Evolutionary conservation across 2,797 vertebrate genomes (phyloP), one percentile per base, ranked within the genome.

Genomic region (Sylvia borin): DNA sequence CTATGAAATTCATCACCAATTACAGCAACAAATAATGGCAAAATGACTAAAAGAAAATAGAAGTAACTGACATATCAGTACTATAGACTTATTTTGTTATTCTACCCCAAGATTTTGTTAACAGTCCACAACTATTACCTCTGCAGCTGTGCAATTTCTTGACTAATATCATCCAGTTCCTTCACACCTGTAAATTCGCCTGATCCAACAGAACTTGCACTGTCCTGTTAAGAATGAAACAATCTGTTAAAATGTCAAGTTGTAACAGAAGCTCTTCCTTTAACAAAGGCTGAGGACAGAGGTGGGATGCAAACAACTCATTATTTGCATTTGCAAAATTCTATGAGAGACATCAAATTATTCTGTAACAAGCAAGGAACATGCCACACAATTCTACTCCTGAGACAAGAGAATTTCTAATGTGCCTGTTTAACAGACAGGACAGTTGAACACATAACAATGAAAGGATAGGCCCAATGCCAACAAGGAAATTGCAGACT

Each of bases 121-220:
- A 38, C 2, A 10, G 16, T 26, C 17, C 32, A 47, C 70, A 57
- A 50, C 32, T 10, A 38, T 97, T 97, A 99, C 99, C 99, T 99
- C 96, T 99, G 99, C 57, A 99, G 94, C 96, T 99, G 99, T 15
- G 99, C 98, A 7, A 99, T 99, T 97, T 99, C 99, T 92, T 99
- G 99, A 91, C 99, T 99, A 88, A 99, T 99, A 86, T 99, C 99
- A 58, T 99, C 99, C 67, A 99, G 98, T 85, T 99, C 99, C 93
- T 99, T 99, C 94, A 99, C 99, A 5, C 99, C 99, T 8, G 98
- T 99, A 88, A 99, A 99, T 89, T 99, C 99, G n/a, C 99, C 99
- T 1, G 99, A 99, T 48, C 99, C 99, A 57, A 99, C 98, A 4
- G 99, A 99, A 93, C 99, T 98, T 19, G 98, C 98, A 88, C 99